Base-by-base conservation (phyloP, 64 coral and sea anemone species). In the Exaiptasia diaphana region DNA sequence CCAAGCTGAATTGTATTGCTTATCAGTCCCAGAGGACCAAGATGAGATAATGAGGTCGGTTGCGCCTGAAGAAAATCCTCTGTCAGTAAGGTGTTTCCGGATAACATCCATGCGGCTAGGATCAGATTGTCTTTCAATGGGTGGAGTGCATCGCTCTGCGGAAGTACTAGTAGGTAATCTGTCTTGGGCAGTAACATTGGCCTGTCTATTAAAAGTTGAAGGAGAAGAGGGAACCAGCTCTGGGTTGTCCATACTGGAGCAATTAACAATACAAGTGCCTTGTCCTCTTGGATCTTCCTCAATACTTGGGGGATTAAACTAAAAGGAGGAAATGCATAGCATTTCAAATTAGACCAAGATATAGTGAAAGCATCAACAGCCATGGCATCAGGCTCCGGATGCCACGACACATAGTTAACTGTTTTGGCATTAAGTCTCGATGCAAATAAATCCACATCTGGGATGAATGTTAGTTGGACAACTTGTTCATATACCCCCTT, bases 1-100 rank as follows among this genome's bases (percentile, higher is more conserved):
- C 83, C 77, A 93, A 20, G 56, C 83, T 81, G 76, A 55, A n/a
- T 87, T 82, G 68, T 93, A 93, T 46, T 93, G 77, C 14, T 87
- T 81, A 60, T 93, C 90, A 82, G 77, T 87, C 55, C 90, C 83
- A 68, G 83, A 42, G 20, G 90, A 61, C 90, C 83, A 87, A 23
- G 82, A 77, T 82, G 67, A 43, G 34, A 10, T 25, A 59, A 91
- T 91, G 88, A 91, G 32, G 8, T 32, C 9, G 81, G 60, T 23
- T 92, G 82, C 75, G 20, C 49, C 52, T 40, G 72, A 34, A 86
- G 82, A 86, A 92, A 92, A 53, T 26, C 75, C 82, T 62, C 74
- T 69, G 24, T 49, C 52, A 38, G 10, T 12, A 4, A 86, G 67
- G 15, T 74, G 61, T 86, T 49, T 71, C 89, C 81, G n/a, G 82